Percentiles rank a stretch among this genome's conserved stretches.
Conservation (phyloP, 2,113 vertebrate genomes). For the Scopus umbretta region DNA sequence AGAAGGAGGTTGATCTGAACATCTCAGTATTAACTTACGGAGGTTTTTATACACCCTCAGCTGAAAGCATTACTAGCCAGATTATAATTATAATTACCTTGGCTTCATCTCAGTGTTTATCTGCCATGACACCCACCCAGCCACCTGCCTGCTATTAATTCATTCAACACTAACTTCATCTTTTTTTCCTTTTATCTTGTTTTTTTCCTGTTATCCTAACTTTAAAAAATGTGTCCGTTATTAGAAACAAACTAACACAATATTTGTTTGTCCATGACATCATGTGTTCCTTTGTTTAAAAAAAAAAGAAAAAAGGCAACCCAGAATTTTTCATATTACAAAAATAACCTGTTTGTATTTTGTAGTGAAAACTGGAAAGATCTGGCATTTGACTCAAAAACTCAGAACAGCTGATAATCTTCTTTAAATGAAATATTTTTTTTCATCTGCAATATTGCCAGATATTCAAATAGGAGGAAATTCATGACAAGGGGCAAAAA, state of each 20-base stretch:
- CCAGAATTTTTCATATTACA: not conserved
- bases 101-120: conserved; percentile 47
- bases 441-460: not conserved
- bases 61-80: conserved; percentile 28
- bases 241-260: conserved; percentile 22
- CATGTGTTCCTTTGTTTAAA: not conserved
- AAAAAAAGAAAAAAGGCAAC: not conserved
- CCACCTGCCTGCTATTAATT: conserved; percentile 58
- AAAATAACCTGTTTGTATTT: conserved; percentile 31
- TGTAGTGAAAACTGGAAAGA: conserved; percentile 19
- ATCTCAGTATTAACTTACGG: not conserved
- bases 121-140: conserved; percentile 55
- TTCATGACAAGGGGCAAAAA: not conserved
- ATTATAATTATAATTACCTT: conserved; percentile 44
- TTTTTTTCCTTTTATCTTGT: conserved; percentile 58
- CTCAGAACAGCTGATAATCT: conserved; percentile 1
- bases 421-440: not conserved
- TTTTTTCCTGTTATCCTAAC: conserved; percentile 41
- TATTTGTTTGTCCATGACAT: conserved; percentile 21
- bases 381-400: conserved; percentile 16
- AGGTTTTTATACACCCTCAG: conserved; percentile 12
- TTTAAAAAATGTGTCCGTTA: not conserved
- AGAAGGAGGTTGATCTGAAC: not conserved
- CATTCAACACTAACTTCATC: conserved; percentile 48
- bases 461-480: conserved; percentile 12